Evolutionary conservation across 2,888 invertebrate species (phyloP).

Genomic region (Diplolepis rosae): DNA sequence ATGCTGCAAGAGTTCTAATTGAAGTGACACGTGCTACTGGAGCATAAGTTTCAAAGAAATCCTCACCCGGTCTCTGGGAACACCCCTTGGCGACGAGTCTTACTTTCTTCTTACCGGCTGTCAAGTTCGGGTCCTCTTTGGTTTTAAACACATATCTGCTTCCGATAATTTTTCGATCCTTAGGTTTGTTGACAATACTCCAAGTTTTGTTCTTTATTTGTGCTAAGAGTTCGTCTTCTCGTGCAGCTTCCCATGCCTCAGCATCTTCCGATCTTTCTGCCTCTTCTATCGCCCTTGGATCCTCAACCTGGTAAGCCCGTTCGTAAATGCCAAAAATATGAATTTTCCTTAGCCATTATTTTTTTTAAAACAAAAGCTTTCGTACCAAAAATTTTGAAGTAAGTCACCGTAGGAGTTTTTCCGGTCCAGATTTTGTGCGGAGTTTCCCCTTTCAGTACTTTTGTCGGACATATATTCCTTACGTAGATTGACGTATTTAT

Average conservation of each 20-base stretch:
- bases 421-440: neutral
- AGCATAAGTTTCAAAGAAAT: constrained; percentile 39
- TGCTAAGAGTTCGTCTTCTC: constrained; percentile 34
- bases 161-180: constrained; percentile 12
- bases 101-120: neutral
- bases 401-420: neutral
- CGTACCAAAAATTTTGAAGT: neutral
- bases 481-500: too few species aligned
- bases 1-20: constrained; percentile 32
- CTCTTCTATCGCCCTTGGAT: constrained; percentile 33
- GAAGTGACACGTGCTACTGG: constrained; percentile 36
- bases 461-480: neutral
- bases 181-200: constrained; percentile 25
- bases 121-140: neutral
- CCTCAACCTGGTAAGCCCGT: neutral
- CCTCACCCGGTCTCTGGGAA: constrained; percentile 36
- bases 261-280: constrained; percentile 24
- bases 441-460: neutral
- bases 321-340: neutral
- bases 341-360: too few species aligned
- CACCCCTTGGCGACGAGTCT: constrained; percentile 33
- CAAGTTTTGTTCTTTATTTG: constrained; percentile 31
- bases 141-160: constrained; percentile 11
- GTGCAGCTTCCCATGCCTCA: constrained; percentile 26
- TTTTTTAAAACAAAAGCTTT: too few species aligned